Base-by-base conservation (phyloP, 2,113 vertebrate genomes). In the Kryptolebias marmoratus region DNA sequence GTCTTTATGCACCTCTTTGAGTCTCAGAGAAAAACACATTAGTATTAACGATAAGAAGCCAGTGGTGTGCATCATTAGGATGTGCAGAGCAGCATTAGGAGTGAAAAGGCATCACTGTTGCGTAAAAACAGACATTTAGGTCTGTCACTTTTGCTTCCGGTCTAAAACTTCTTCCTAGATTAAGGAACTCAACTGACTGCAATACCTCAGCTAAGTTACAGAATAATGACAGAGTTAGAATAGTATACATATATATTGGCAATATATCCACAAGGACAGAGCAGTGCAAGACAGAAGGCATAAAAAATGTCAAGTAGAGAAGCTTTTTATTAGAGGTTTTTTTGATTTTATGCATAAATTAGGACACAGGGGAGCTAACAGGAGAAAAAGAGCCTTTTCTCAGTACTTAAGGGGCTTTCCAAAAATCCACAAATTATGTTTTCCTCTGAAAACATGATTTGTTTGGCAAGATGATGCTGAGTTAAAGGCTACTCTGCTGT, bases 261-360 rank as follows among this genome's bases (percentile, higher is more conserved):
- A 4, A 36, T 36, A 4, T 36, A 36, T 36, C 7, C 36, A 36
- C 22, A 22, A 22, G 22, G 22, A 22, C 22, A 22, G 22, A 22
- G 36, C 36, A 7, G 36, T 22, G 5, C 5, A 52, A 22, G 49
- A 60, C 10, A 42, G 8, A 7, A 60, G 11, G 13, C 10, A 44
- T 42, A 42, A 44, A 59, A 4, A 60, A 44, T 3, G 18, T 15
- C 16, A 30, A 11, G 18, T 22, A 13, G 22, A 39, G 18, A 39
- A 1, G 1, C 11, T 60, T 10, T 27, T 44, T 60, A 6, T 44
- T 6, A 59, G n/a, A 59, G n/a, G 2, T 36, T 44, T 60, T 11
- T 13, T 60, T 60, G 4, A 60, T 60, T 60, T 60, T 60, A 22
- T 60, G 36, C 15, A 15, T 60, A 44, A 60, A 39, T 60, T 22